Base-by-base conservation (phyloP, 30 jellyfish, hydroid and myxozoan species). In the Aurelia coerulea region DNA sequence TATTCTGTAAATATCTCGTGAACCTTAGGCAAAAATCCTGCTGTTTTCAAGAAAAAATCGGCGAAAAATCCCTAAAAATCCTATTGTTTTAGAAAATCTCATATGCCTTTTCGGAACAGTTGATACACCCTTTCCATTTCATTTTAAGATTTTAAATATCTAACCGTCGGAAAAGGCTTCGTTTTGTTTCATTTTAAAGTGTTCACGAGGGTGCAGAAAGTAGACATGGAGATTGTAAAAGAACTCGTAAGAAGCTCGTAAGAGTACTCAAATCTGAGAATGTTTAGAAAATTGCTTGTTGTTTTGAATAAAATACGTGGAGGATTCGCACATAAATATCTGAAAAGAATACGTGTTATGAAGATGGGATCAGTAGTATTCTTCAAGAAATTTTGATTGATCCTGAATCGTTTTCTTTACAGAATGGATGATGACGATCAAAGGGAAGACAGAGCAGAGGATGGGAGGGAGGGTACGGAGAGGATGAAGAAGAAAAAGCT, bases 401-500 rank as follows among this genome's bases (percentile, higher is more conserved):
- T 2, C 46, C 46, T 37, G n/a, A n/a, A 37, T 37, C 4, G 62
- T 0, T 70, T 70, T 23, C 81, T 70, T 37, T 70, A 19, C 65
- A 70, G 81, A 33, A 34, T 70, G 81, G 81, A 66, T 34, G 81
- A 70, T 70, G 81, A 19, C 35, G 81, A 33, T 69, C 41, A 35
- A 31, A 70, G 53, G 53, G 81, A 70, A 70, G 81, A 70, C 34
- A 70, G 81, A 70, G 81, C 6, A 1, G 53, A 70, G 62, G 66
- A 46, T 70, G 81, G 19, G 35, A 70, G 65, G 81, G 62, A 70
- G 63, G 63, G 81, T 34, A 34, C 6, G 10, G 81, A 35, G 49
- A 70, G 81, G 63, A 70, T 70, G 81, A 70, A 70, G 81, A 70
- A 70, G 52, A 68, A 70, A 70, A 70, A 70, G 81, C 3, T 35